Percentiles rank a stretch among this genome's conserved stretches.
phyloP scores from a whole-genome alignment of 1,140 invertebrate species.

The Sycobia sp. region DNA sequence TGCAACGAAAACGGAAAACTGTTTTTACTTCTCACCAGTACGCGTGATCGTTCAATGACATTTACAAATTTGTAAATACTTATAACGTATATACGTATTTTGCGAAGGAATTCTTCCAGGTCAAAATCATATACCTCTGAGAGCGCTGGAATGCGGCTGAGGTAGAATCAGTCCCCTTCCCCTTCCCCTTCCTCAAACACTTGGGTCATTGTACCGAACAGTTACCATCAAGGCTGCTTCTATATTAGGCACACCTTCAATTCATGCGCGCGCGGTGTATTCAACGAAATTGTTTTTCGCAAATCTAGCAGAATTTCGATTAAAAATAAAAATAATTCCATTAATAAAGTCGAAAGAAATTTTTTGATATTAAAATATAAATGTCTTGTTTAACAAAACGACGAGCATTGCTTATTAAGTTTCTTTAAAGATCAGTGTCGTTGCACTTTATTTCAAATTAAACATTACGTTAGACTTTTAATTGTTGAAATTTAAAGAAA shows the following conservation, averaged over 20 bases:
- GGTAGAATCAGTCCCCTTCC: slow-evolving; percentile 41
- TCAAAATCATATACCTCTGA: slow-evolving; percentile 56
- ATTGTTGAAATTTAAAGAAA: too few relatives aligned
- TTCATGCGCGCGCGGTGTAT: background rate
- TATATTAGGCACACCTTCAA: slow-evolving; percentile 28
- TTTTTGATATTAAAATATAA: too few relatives aligned
- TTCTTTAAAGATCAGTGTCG: too few relatives aligned
- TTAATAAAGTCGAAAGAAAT: background rate
- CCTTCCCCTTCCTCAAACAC: slow-evolving; percentile 28
- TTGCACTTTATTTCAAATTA: too few relatives aligned
- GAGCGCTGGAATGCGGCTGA: slow-evolving; percentile 43
- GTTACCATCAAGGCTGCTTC: slow-evolving; percentile 37
- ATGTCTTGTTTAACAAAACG: too few relatives aligned
- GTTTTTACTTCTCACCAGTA: too few relatives aligned
- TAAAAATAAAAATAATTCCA: background rate
- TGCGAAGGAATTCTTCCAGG: slow-evolving; percentile 44
- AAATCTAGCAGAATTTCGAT: slow-evolving; percentile 2
- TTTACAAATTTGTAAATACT: too few relatives aligned
- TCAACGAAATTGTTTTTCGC: background rate
- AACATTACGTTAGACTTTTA: too few relatives aligned
- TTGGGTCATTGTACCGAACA: slow-evolving; percentile 38
- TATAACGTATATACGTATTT: too few relatives aligned
- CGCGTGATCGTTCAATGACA: too few relatives aligned
- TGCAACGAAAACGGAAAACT: too few relatives aligned
- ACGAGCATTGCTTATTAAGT: too few relatives aligned